Percentiles rank a stretch among this genome's conserved stretches.
These are phyloP conservation scores for Cremastinae sp. DNA, from an alignment of 2,888 invertebrate species.

Conservation along the genomic window DNA sequence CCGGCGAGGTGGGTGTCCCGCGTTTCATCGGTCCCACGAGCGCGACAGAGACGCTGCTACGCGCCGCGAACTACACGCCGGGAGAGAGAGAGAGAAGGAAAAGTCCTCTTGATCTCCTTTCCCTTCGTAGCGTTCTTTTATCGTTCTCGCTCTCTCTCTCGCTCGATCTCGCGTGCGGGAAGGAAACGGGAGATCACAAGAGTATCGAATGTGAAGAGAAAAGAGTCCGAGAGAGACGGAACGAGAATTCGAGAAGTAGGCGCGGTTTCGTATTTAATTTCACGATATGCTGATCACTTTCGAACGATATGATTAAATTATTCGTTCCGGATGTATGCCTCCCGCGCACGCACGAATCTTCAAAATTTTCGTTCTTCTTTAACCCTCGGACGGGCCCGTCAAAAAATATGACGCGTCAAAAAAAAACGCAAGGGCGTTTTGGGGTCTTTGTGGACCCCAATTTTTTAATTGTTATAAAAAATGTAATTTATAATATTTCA, in stretches of 20 bases:
- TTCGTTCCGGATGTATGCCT: conserved; percentile 23
- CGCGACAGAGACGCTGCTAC: background rate
- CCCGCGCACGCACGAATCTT: background rate
- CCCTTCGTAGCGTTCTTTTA: conserved; percentile 51
- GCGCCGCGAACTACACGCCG: background rate
- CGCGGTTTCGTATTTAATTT: conserved; percentile 67
- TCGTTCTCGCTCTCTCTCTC: conserved; percentile 48
- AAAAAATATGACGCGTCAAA: too few relatives aligned
- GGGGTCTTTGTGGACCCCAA: too few relatives aligned
- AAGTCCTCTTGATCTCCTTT: conserved; percentile 52
- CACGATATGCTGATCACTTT: conserved; percentile 61
- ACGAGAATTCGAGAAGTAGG: conserved; percentile 57
- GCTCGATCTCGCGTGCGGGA: conserved; percentile 17
- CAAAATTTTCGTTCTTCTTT: background rate
- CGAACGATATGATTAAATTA: conserved; percentile 33
- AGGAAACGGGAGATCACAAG: conserved; percentile 29
- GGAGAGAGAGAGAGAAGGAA: conserved; percentile 21
- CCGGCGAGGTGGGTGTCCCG: conserved; percentile 72
- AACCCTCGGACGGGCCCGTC: too few relatives aligned
- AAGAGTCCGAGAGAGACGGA: conserved; percentile 23
- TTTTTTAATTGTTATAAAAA: too few relatives aligned
- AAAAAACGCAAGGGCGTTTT: too few relatives aligned
- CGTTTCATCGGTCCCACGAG: conserved; percentile 10
- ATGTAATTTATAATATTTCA: too few relatives aligned
- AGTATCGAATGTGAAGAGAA: conserved; percentile 35